Evolutionary conservation across 2,797 vertebrate species (phyloP).

Genomic region (Pseudomugil tenellus): DNA sequence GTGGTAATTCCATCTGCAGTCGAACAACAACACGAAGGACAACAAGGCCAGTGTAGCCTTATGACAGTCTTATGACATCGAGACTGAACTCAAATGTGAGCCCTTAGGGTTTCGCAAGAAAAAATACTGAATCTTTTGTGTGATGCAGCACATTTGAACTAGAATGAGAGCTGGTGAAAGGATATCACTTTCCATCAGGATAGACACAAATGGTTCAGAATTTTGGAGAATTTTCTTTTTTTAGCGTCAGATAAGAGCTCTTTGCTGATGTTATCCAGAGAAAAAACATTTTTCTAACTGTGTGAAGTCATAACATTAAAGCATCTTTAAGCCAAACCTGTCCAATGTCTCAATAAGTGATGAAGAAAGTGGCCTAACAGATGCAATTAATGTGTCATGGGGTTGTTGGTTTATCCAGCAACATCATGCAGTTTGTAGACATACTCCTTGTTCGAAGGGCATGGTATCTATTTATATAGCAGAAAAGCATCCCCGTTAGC

Average conservation of each 20-base stretch:
- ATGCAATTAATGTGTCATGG: conserved; percentile 20
- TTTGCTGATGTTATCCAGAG: background rate
- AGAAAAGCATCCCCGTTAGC: conserved; percentile 66
- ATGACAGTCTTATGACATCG: conserved; percentile 60
- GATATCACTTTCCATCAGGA: background rate
- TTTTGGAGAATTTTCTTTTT: background rate
- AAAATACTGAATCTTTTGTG: conserved; percentile 58
- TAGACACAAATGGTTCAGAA: background rate
- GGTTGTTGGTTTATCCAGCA: conserved; percentile 27
- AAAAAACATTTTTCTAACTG: background rate
- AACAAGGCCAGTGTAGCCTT: conserved; percentile 5
- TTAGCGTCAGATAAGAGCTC: background rate
- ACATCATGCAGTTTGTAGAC: conserved; percentile 59
- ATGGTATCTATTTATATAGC: conserved; percentile 70
- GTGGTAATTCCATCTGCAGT: conserved; percentile 56
- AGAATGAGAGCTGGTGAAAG: background rate
- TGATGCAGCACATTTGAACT: background rate
- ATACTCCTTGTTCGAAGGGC: conserved; percentile 59
- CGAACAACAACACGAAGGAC: conserved; percentile 39
- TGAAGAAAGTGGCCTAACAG: conserved; percentile 12
- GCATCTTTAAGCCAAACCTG: conserved; percentile 1
- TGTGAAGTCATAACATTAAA: background rate
- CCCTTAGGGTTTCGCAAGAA: conserved; percentile 9
- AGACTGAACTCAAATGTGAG: conserved; percentile 15
- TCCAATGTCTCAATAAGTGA: conserved; percentile 8